These are phyloP conservation scores for Palaemon carinicauda DNA, from an alignment of 1,140 invertebrate species.

Conservation along the genomic window DNA sequence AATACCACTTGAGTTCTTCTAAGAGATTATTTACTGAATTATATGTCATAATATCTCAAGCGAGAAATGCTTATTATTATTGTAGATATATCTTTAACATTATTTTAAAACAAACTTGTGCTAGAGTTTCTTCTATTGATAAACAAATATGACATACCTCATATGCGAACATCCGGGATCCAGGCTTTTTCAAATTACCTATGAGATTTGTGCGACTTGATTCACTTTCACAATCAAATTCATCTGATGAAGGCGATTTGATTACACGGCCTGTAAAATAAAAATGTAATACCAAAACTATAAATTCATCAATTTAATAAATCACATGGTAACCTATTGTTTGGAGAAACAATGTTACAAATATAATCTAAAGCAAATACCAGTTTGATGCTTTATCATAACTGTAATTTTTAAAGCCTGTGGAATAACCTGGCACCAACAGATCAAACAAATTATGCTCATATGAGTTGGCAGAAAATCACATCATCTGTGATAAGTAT, in stretches of 20 bases:
- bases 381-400: too few relatives aligned
- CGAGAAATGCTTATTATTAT: too few relatives aligned
- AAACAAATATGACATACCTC: background rate
- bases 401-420: too few relatives aligned
- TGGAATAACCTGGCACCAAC: too few relatives aligned
- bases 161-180: background rate
- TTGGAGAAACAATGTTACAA: background rate
- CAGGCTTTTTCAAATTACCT: background rate
- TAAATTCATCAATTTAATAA: background rate
- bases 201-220: background rate
- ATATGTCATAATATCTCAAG: too few relatives aligned
- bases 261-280: slow-evolving; percentile 12
- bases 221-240: slow-evolving; percentile 14
- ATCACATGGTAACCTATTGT: background rate
- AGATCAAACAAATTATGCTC: too few relatives aligned
- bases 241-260: slow-evolving; percentile 13
- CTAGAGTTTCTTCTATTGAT: background rate
- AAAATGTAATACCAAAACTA: background rate
- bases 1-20: too few relatives aligned
- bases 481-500: too few relatives aligned
- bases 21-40: too few relatives aligned
- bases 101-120: too few relatives aligned
- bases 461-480: too few relatives aligned
- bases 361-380: background rate
- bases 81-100: too few relatives aligned